Evolutionary conservation across 1,140 invertebrate genomes (phyloP).

Genomic region (Monomorium pharaonis): DNA sequence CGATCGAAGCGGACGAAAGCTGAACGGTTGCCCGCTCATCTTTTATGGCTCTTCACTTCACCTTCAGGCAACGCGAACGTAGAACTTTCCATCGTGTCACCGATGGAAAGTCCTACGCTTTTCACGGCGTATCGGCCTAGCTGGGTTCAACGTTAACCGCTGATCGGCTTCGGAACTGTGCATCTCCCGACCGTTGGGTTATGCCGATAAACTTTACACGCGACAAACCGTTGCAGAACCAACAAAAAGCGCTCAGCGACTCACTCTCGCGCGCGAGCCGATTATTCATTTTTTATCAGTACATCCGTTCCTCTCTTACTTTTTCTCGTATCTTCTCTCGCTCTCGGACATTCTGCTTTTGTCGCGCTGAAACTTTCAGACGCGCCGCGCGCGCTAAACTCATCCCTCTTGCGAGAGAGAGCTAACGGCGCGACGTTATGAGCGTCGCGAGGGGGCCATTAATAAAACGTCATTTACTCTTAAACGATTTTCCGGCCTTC

Average conservation of each 20-base stretch:
- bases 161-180: constrained; percentile 13
- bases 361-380: constrained; percentile 36
- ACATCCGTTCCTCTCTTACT: neutral
- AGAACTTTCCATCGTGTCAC: constrained; percentile 41
- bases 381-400: constrained; percentile 8
- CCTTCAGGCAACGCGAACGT: constrained; percentile 42
- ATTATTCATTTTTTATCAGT: constrained; percentile 65
- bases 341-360: neutral
- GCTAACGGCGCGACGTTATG: neutral
- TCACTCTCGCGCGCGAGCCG: neutral
- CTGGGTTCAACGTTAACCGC: constrained; percentile 19
- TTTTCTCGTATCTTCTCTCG: neutral
- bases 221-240: constrained; percentile 58
- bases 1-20: constrained; percentile 5
- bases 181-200: constrained; percentile 10
- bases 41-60: constrained; percentile 44
- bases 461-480: constrained; percentile 51
- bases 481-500: constrained; percentile 32
- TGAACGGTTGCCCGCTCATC: constrained; percentile 6
- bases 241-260: constrained; percentile 55
- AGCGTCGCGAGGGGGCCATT: constrained; percentile 5
- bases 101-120: constrained; percentile 56
- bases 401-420: neutral
- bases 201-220: constrained; percentile 65
- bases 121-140: constrained; percentile 33